These are phyloP conservation scores for Xenopus laevis DNA, from an alignment of 2,113 vertebrate species.

Conservation along the genomic window DNA sequence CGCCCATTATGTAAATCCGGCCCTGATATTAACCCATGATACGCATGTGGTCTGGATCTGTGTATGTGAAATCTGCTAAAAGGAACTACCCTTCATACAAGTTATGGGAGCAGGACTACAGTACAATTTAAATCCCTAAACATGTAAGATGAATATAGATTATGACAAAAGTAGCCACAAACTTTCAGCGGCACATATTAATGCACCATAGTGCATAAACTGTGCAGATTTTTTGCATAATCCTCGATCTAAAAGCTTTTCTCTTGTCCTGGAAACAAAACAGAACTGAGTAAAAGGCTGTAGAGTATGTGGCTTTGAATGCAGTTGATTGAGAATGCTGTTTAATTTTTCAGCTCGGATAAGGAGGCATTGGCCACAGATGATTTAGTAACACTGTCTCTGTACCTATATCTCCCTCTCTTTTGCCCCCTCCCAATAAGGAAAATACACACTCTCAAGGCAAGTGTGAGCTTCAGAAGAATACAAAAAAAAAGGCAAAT, in stretches of 20 bases:
- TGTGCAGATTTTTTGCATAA: background rate
- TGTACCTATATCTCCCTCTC: slow-evolving; percentile 67
- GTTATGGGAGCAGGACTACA: too few species aligned
- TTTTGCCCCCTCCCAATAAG: slow-evolving; percentile 44
- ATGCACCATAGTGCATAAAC: too few species aligned
- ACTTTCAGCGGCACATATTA: too few species aligned
- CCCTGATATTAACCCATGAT: too few species aligned
- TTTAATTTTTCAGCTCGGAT: slow-evolving; percentile 79
- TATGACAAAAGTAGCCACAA: too few species aligned
- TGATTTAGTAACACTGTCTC: slow-evolving; percentile 85
- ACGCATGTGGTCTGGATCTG: too few species aligned
- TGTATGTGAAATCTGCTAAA: too few species aligned
- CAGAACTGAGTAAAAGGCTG: background rate
- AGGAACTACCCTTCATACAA: too few species aligned
- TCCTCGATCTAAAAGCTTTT: too few species aligned
- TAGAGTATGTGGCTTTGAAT: background rate
- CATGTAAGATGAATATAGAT: too few species aligned
- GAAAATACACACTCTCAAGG: slow-evolving; percentile 43
- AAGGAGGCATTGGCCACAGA: slow-evolving; percentile 86
- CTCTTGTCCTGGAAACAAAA: background rate
- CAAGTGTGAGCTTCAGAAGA: slow-evolving; percentile 43
- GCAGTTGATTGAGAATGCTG: slow-evolving; percentile 79
- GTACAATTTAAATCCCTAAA: too few species aligned
- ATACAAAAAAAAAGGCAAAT: slow-evolving; percentile 51
- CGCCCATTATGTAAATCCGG: too few species aligned